Base-by-base conservation (phyloP, 2,888 invertebrate genomes). In the Dynastes hyllus region DNA sequence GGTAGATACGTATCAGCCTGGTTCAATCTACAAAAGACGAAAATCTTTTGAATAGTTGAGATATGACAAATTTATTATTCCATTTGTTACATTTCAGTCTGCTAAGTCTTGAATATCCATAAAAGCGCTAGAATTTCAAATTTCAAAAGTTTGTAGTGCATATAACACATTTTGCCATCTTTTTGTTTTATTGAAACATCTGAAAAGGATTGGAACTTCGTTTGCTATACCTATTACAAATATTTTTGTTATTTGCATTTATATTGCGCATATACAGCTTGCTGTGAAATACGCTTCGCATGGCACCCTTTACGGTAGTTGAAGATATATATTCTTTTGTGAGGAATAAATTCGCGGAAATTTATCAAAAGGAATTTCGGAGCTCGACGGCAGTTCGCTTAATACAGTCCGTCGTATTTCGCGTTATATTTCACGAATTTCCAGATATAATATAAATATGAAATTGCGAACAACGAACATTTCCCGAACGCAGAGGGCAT, bases 301-400 rank as follows among this genome's bases (percentile, higher is more conserved):
- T 13, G 16, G n/a, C 27, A 22, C 16, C 58, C 40, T 58, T 73
- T 40, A 61, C 73, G 22, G 16, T 61, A 61, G 58, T 27, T 61
- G 40, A 61, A 61, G 53, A 73, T 45, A 73, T 61, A 61, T 71
- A 53, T n/a, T 40, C 61, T 58, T 73, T 73, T 73, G 61, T 58
- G 61, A 73, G 40, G 27, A 73, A 73, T 61, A 61, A 58, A 45
- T 61, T 61, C 45, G 3, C 8, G 22, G 73, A 61, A 61, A 73
- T 73, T 73, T 73, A 73, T 73, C 73, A 73, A 73, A 73, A 58
- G 37, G 45, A 73, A 73, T 73, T 45, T 73, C 61, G 58, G 2
- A 73, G 22, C 27, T 61, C 6, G 9, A 6, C 22, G 22, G 67
- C 50, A 27, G 50, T 50, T 50, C 27, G 58, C 11, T 73, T 73